Evolutionary conservation across 1,140 invertebrate species (phyloP).

Genomic region (Anagrus nilaparvatae): DNA sequence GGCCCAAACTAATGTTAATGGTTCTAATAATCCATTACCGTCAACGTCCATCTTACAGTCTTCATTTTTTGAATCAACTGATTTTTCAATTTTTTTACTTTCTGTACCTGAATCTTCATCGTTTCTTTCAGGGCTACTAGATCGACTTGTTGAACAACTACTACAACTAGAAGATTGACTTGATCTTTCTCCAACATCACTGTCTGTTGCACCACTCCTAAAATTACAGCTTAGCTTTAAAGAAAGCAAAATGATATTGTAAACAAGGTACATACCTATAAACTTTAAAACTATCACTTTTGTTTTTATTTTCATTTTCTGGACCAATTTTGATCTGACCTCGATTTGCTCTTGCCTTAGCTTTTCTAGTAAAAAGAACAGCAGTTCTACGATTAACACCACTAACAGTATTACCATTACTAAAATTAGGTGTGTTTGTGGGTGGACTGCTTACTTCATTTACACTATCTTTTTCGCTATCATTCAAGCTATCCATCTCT

Average conservation of each 20-base stretch:
- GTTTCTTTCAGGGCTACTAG: slow-evolving; percentile 29
- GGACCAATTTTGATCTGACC: slow-evolving; percentile 21
- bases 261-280: slow-evolving; percentile 34
- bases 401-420: slow-evolving; percentile 20
- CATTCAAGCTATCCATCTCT: slow-evolving; percentile 25
- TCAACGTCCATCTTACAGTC: slow-evolving; percentile 21
- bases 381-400: slow-evolving; percentile 69
- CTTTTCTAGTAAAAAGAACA: slow-evolving; percentile 73
- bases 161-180: slow-evolving; percentile 41
- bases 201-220: slow-evolving; percentile 36
- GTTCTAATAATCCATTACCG: slow-evolving; percentile 40
- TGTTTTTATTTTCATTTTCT: slow-evolving; percentile 34
- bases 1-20: slow-evolving; percentile 90
- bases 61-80: neutral
- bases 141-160: slow-evolving; percentile 37
- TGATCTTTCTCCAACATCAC: slow-evolving; percentile 36
- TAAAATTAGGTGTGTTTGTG: too few species aligned
- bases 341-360: slow-evolving; percentile 43
- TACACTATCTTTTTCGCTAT: slow-evolving; percentile 31
- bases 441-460: too few species aligned
- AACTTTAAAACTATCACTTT: slow-evolving; percentile 48
- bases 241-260: slow-evolving; percentile 10
- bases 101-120: slow-evolving; percentile 15
- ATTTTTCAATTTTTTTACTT: slow-evolving; percentile 17
- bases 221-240: slow-evolving; percentile 13